These are phyloP conservation scores for Acromyrmex echinatior DNA, from an alignment of 1,140 invertebrate species.

Conservation along the genomic window DNA sequence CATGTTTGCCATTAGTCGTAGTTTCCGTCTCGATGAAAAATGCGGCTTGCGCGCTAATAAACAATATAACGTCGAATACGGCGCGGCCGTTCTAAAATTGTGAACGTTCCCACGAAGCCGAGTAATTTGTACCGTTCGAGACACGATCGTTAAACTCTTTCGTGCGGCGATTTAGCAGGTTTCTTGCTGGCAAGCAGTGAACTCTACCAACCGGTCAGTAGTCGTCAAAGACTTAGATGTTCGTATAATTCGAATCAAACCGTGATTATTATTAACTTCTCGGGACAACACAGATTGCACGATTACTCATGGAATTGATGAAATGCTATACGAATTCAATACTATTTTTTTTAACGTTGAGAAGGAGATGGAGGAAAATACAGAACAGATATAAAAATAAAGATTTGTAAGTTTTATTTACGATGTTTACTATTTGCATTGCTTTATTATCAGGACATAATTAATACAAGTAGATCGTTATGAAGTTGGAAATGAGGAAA, in stretches of 20 bases:
- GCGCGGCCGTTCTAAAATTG: slow-evolving; percentile 51
- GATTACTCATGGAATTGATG: slow-evolving; percentile 12
- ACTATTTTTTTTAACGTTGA: neutral
- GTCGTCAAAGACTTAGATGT: slow-evolving; percentile 19
- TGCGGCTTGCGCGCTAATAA: slow-evolving; percentile 28
- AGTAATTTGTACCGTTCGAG: slow-evolving; percentile 69
- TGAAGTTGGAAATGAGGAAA: too few relatives aligned
- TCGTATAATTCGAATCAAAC: slow-evolving; percentile 47
- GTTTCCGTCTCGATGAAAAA: slow-evolving; percentile 31
- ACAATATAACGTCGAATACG: slow-evolving; percentile 33
- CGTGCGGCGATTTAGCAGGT: slow-evolving; percentile 65
- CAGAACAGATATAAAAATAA: neutral
- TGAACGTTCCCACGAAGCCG: slow-evolving; percentile 70
- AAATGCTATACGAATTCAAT: neutral
- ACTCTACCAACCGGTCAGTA: neutral
- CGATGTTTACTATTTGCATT: too few relatives aligned
- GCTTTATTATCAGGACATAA: too few relatives aligned
- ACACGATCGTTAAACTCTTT: slow-evolving; percentile 69
- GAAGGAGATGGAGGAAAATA: neutral
- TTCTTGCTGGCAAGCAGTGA: slow-evolving; percentile 54
- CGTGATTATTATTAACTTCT: slow-evolving; percentile 23
- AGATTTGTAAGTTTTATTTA: neutral
- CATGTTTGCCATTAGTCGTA: slow-evolving; percentile 26
- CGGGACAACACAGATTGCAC: slow-evolving; percentile 1
- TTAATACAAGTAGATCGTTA: too few relatives aligned